Evolutionary conservation across 2,113 vertebrate genomes (phyloP).

Genomic region (Gobio gobio): DNA sequence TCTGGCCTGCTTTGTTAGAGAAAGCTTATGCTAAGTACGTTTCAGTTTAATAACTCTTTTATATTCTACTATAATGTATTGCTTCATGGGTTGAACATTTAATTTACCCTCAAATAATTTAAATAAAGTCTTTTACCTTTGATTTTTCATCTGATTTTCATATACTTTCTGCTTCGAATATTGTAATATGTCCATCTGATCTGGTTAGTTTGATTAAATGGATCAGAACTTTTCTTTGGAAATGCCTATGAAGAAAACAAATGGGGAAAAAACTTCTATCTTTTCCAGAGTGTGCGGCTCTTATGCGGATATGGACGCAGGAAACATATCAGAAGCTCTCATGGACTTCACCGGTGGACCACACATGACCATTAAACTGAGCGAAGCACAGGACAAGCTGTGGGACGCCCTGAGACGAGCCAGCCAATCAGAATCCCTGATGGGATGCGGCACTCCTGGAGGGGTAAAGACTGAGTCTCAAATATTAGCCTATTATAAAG

Average conservation of each 20-base stretch:
- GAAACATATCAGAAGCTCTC: conserved; percentile 82
- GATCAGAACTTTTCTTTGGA: too few relatives aligned
- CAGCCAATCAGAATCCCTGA: conserved; percentile 73
- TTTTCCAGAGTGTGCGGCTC: conserved; percentile 83
- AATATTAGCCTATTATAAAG: not conserved
- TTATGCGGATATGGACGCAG: conserved; percentile 82
- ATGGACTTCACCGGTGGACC: conserved; percentile 88
- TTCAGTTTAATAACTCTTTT: not conserved
- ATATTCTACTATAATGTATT: too few relatives aligned
- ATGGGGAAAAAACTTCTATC: not conserved
- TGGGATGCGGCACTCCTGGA: conserved; percentile 80
- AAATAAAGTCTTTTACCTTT: not conserved
- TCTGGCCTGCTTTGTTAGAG: conserved; percentile 77
- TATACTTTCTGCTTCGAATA: not conserved
- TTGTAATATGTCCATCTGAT: not conserved
- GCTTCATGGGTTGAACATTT: not conserved
- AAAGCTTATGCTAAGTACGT: conserved; percentile 80
- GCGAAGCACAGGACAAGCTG: conserved; percentile 70
- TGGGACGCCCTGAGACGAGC: conserved; percentile 81
- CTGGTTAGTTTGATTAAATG: not conserved
- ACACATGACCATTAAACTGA: conserved; percentile 75
- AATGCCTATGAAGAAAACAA: too few relatives aligned
- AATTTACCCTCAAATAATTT: not conserved
- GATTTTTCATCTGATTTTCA: too few relatives aligned
- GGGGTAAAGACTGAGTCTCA: conserved; percentile 67